These are phyloP conservation scores for Alauda arvensis DNA, from an alignment of 2,797 vertebrate genomes.

Conservation along the genomic window DNA sequence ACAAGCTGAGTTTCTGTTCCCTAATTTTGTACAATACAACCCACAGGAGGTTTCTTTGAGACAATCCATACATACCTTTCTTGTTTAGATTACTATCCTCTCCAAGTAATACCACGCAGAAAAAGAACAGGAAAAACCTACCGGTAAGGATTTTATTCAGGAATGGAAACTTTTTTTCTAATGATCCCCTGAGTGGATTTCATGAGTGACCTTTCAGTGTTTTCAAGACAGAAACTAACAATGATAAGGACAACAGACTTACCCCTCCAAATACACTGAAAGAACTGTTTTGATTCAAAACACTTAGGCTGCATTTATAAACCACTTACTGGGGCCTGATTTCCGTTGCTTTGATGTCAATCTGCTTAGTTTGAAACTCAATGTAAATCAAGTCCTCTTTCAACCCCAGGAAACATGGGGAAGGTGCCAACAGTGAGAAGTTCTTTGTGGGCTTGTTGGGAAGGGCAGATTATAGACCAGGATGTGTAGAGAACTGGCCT, in stretches of 20 bases:
- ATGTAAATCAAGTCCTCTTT: slow-evolving; percentile 36
- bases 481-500: background rate
- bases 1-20: background rate
- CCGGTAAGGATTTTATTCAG: background rate
- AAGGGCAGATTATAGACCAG: background rate
- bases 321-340: slow-evolving; percentile 31
- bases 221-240: slow-evolving; percentile 30
- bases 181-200: background rate
- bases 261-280: slow-evolving; percentile 24
- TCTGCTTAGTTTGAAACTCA: slow-evolving; percentile 22
- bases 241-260: background rate
- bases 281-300: slow-evolving; percentile 54
- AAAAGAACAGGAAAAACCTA: background rate
- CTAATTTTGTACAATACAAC: background rate
- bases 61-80: background rate
- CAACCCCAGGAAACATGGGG: slow-evolving; percentile 2
- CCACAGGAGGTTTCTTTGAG: background rate
- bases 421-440: slow-evolving; percentile 15
- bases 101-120: background rate
- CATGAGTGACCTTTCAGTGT: background rate
- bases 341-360: slow-evolving; percentile 50
- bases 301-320: slow-evolving; percentile 48
- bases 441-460: background rate
- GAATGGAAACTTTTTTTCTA: background rate
- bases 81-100: background rate